A percentile compares a stretch with the other conserved stretches of the same genome.
Evolutionary conservation across 2,113 vertebrate genomes (phyloP).

Genomic region (Lota lota): DNA sequence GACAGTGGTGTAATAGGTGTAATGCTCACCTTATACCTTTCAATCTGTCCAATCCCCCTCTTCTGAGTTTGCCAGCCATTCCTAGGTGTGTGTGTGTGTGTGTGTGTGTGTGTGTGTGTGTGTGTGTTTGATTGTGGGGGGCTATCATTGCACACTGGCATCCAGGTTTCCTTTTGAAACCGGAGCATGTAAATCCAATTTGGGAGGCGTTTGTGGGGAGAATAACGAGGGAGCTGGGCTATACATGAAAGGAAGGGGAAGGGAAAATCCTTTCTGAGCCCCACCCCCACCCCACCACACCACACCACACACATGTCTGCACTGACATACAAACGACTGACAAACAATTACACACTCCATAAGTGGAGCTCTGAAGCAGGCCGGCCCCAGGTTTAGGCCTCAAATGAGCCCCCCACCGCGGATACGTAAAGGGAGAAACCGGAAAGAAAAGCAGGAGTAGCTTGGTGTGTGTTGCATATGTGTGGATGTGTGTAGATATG

Average conservation of each 20-base stretch:
- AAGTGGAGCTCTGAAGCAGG: conserved; percentile 58
- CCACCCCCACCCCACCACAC: too few species aligned
- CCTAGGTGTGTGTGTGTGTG: too few species aligned
- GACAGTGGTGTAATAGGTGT: too few species aligned
- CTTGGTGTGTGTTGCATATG: conserved; percentile 11
- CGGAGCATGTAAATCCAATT: conserved; percentile 66
- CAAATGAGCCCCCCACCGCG: conserved; percentile 59
- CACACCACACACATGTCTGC: conserved; percentile 47
- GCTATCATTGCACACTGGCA: too few species aligned
- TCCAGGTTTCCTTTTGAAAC: neutral
- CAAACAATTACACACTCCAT: conserved; percentile 69
- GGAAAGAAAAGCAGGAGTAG: conserved; percentile 2
- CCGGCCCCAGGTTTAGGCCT: conserved; percentile 57
- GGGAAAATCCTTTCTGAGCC: conserved; percentile 58
- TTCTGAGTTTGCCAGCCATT: too few species aligned
- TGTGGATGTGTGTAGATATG: conserved; percentile 31
- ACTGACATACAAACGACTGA: conserved; percentile 61
- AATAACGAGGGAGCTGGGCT: conserved; percentile 34
- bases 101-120: too few species aligned
- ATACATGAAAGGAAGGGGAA: conserved; percentile 54
- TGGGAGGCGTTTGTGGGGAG: conserved; percentile 48
- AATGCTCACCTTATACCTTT: too few species aligned
- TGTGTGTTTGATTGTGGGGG: too few species aligned
- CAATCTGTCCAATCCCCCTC: too few species aligned
- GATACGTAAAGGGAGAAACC: conserved; percentile 57